phyloP scores from a whole-genome alignment of 1,140 invertebrate species.

The Cydia splendana region DNA sequence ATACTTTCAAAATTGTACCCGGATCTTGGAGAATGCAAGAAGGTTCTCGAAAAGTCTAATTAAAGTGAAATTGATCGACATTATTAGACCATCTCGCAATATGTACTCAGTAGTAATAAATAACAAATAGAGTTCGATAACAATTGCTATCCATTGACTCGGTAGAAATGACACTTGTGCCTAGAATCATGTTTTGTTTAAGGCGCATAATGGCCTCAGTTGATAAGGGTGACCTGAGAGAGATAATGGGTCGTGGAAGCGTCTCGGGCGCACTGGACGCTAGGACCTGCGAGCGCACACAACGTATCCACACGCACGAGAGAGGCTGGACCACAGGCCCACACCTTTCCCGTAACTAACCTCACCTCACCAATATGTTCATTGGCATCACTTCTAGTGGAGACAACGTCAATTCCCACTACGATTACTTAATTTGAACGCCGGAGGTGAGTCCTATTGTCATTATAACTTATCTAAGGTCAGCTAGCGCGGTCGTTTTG shows the following conservation, averaged over 20 bases:
- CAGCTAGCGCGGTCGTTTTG: conserved; percentile 35
- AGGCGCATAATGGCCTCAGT: conserved; percentile 56
- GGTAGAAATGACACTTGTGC: conserved; percentile 30
- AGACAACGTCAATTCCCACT: conserved; percentile 74
- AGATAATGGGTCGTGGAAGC: conserved; percentile 57
- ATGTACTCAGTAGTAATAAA: neutral
- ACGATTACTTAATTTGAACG: conserved; percentile 76
- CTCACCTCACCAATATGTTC: conserved; percentile 68
- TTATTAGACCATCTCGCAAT: neutral
- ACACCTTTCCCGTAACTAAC: conserved; percentile 30
- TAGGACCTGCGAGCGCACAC: conserved; percentile 37
- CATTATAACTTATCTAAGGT: conserved; percentile 49
- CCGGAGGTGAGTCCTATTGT: conserved; percentile 49
- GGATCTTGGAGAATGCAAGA: neutral
- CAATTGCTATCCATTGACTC: neutral
- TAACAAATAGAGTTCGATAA: neutral
- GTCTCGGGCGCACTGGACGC: conserved; percentile 42
- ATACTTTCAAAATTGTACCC: too few species aligned
- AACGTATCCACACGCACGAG: conserved; percentile 39
- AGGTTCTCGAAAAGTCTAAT: neutral
- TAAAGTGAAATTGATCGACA: neutral
- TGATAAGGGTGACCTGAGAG: conserved; percentile 61
- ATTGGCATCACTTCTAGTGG: conserved; percentile 74
- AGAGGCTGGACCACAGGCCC: conserved; percentile 44
- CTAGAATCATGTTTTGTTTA: conserved; percentile 49